Conservation (phyloP, 2,797 vertebrate species). For the Brachymystax lenok region DNA sequence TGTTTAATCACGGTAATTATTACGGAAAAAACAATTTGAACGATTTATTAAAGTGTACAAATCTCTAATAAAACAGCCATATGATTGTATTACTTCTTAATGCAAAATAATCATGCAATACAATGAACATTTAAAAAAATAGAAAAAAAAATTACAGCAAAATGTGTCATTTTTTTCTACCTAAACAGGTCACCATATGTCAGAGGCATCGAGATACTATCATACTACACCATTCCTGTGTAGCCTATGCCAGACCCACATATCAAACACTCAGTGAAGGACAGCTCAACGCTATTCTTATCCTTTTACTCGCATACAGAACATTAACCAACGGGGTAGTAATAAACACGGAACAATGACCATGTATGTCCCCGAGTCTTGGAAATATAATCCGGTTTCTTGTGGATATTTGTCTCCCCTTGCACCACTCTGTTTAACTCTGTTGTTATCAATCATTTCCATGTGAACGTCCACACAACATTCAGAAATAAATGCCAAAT, state of each 20-base stretch:
- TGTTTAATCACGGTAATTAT: background rate
- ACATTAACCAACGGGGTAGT: background rate
- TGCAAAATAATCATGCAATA: background rate
- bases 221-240: too few species aligned
- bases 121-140: too few species aligned
- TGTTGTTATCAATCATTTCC: background rate
- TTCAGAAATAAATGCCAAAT: background rate
- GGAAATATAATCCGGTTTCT: constrained; percentile 3
- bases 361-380: background rate
- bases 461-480: background rate
- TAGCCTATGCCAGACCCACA: too few species aligned
- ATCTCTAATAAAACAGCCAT: background rate
- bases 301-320: background rate
- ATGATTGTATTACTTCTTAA: background rate
- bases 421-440: background rate
- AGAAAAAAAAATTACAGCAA: too few species aligned
- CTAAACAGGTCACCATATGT: too few species aligned
- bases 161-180: too few species aligned
- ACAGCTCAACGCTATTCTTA: background rate
- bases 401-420: background rate
- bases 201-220: too few species aligned
- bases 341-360: too few species aligned
- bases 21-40: background rate
- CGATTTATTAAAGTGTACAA: background rate
- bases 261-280: too few species aligned